Evolutionary conservation across 2,113 vertebrate species (phyloP).

Genomic region (Ginglymostoma cirratum): DNA sequence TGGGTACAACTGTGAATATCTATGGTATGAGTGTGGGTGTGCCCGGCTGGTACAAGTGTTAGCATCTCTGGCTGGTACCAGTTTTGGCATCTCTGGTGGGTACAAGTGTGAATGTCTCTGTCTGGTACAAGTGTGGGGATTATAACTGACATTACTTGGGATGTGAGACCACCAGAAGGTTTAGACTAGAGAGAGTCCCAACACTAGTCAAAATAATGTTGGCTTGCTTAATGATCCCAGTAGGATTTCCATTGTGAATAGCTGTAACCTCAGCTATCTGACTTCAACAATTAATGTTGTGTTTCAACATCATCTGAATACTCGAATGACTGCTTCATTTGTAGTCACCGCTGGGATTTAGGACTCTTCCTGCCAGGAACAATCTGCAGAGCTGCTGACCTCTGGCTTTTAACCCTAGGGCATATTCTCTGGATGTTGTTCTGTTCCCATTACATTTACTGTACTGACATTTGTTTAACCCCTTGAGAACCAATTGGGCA

Average conservation of each 20-base stretch:
- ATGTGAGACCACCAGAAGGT: background rate
- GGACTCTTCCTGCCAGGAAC: constrained; percentile 4
- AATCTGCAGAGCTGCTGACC: constrained; percentile 12
- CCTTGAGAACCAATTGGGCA: background rate
- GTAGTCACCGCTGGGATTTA: background rate
- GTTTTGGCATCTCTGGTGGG: too few species aligned
- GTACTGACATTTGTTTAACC: constrained; percentile 1
- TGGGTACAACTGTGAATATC: too few species aligned
- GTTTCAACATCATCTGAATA: constrained; percentile 3
- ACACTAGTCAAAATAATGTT: background rate
- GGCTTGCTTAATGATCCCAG: background rate
- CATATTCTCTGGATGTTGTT: background rate
- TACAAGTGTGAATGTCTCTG: too few species aligned
- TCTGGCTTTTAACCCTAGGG: background rate
- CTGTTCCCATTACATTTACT: constrained; percentile 16
- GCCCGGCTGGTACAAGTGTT: too few species aligned
- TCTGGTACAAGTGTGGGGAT: too few species aligned
- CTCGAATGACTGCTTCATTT: constrained; percentile 23
- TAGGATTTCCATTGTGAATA: background rate
- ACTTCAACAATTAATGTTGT: constrained; percentile 9
- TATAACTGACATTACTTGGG: background rate
- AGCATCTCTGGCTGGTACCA: too few species aligned
- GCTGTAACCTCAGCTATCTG: background rate
- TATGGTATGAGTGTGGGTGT: too few species aligned
- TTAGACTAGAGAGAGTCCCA: background rate